Evolutionary conservation across 2,113 vertebrate species (phyloP).

Genomic region (Struthidea cinerea): DNA sequence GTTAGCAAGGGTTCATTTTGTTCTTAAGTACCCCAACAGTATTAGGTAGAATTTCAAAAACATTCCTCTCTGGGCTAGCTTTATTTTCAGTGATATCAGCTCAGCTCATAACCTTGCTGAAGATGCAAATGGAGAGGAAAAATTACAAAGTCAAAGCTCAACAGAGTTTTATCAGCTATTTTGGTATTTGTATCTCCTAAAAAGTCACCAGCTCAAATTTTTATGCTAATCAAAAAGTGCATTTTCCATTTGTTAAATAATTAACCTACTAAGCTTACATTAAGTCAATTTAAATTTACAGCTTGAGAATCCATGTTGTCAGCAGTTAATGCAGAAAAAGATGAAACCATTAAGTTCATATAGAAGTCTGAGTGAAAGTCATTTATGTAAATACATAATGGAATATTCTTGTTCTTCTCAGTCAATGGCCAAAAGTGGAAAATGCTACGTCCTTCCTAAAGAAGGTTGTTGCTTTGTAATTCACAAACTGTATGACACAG

Average conservation of each 20-base stretch:
- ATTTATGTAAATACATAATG: background rate
- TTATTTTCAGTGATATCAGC: background rate
- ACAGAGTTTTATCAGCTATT: background rate
- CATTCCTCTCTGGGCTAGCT: background rate
- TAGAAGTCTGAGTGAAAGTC: background rate
- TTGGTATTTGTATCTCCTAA: background rate
- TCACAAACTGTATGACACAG: background rate
- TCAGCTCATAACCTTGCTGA: background rate
- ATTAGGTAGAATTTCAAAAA: background rate
- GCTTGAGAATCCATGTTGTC: background rate
- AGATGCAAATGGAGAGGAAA: background rate
- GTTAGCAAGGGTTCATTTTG: background rate
- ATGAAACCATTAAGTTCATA: background rate
- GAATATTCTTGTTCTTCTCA: background rate
- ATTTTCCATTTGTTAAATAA: background rate
- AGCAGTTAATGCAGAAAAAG: background rate
- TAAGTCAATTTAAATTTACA: background rate
- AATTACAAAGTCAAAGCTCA: background rate
- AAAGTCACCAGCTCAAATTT: background rate
- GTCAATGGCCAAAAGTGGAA: background rate
- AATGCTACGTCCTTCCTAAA: background rate
- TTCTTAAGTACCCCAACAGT: background rate
- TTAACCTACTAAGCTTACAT: background rate
- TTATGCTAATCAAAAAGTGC: background rate
- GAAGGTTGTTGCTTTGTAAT: background rate